Evolutionary conservation across 2,113 vertebrate species (phyloP).

Genomic region (Herpailurus yagouaroundi): DNA sequence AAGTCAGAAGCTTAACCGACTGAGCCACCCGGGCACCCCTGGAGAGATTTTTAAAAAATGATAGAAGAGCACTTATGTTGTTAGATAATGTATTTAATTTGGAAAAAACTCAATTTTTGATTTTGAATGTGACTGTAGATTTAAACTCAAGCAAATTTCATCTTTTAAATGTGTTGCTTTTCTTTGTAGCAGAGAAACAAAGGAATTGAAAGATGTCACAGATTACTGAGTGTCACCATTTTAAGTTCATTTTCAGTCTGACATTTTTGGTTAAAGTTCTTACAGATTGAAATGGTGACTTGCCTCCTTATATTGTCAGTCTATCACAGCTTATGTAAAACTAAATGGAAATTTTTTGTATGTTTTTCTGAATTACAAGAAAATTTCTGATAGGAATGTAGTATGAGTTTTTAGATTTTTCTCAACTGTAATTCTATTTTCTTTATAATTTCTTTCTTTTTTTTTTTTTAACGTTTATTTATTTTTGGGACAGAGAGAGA

Average conservation of each 20-base stretch:
- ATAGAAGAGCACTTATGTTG: neutral
- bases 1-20: no score
- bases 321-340: constrained; percentile 10
- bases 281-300: neutral
- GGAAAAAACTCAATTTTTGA: neutral
- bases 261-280: constrained; percentile 33
- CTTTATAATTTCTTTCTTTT: neutral
- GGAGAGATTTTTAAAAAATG: neutral
- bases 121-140: neutral
- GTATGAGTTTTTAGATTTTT: constrained; percentile 16
- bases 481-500: no score
- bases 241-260: constrained; percentile 42
- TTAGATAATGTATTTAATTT: constrained; percentile 38
- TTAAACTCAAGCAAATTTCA: constrained; percentile 39
- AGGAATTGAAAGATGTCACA: neutral
- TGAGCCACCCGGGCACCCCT: no score
- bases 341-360: neutral
- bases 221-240: constrained; percentile 4
- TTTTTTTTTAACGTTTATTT: no score
- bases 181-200: constrained; percentile 1
- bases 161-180: constrained; percentile 44
- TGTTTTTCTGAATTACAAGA: neutral
- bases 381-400: constrained; percentile 10
- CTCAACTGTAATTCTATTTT: constrained; percentile 3
- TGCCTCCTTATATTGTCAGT: neutral